phyloP scores from a whole-genome alignment of 2,888 invertebrate species.

The Drosophila neotestacea region DNA sequence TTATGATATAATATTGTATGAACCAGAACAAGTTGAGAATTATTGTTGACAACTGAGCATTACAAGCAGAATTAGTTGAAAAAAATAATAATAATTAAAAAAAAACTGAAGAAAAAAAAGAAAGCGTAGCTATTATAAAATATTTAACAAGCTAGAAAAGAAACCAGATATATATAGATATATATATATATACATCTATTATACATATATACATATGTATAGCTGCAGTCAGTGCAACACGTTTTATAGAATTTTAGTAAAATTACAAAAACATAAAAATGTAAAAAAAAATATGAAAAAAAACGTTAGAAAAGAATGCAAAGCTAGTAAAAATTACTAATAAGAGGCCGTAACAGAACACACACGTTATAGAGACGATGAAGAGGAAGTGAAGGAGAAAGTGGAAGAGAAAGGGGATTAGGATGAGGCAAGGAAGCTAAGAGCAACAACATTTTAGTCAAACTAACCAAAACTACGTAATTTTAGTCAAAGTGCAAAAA shows the following conservation, averaged over 20 bases:
- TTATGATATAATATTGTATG: conserved; percentile 46
- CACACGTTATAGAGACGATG: neutral
- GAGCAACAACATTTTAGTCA: conserved; percentile 82
- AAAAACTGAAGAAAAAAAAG: neutral
- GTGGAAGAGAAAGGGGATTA: neutral
- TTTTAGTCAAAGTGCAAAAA: conserved; percentile 68
- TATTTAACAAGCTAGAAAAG: conserved; percentile 67
- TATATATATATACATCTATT: conserved; percentile 36
- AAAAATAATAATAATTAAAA: conserved; percentile 29
- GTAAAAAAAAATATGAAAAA: conserved; percentile 43
- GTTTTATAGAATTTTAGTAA: conserved; percentile 79
- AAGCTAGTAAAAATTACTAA: conserved; percentile 54
- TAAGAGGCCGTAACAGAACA: conserved; percentile 49
- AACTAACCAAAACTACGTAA: conserved; percentile 83
- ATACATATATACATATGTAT: conserved; percentile 61
- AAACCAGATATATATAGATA: conserved; percentile 41
- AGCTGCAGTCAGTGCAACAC: conserved; percentile 69
- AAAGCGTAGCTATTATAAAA: conserved; percentile 65
- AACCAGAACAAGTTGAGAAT: conserved; percentile 66
- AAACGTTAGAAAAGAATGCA: conserved; percentile 35
- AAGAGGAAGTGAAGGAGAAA: neutral
- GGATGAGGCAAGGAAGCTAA: conserved; percentile 73
- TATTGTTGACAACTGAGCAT: conserved; percentile 78
- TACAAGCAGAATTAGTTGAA: conserved; percentile 68
- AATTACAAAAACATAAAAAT: conserved; percentile 61